Conservation (phyloP, 2,797 vertebrate species). For the Calcarius lapponicus region DNA sequence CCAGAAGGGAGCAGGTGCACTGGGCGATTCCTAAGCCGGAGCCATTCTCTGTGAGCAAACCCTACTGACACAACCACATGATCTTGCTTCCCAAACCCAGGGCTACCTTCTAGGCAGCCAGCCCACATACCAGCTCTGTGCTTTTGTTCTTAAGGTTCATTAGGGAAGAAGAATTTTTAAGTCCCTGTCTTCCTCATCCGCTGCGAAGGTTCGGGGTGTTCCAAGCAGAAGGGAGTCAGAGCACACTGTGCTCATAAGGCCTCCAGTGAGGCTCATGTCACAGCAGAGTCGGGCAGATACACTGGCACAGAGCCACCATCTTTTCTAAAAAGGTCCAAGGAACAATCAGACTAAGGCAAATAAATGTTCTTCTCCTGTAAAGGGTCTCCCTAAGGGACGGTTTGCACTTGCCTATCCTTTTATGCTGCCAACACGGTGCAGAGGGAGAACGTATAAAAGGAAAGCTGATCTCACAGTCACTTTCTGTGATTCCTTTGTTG, state of each 20-base stretch:
- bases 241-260: not conserved
- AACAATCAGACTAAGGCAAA: not conserved
- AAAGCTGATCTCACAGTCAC: not conserved
- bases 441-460: accelerated
- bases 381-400: not conserved
- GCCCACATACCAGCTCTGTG: not conserved
- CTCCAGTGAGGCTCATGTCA: not conserved
- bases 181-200: not conserved
- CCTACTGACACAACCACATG: not conserved
- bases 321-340: not conserved
- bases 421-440: not conserved
- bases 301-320: not conserved
- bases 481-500: not conserved
- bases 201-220: not conserved
- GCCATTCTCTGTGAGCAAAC: not conserved
- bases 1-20: not conserved
- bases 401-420: not conserved
- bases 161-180: not conserved
- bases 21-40: not conserved
- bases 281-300: not conserved
- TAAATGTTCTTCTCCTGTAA: not conserved
- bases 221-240: not conserved
- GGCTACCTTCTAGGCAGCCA: not conserved
- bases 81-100: not conserved
- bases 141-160: not conserved